Evolutionary conservation across 2,113 vertebrate genomes (phyloP), one percentile per base, ranked within the genome.

Genomic region (Regulus satrapa): DNA sequence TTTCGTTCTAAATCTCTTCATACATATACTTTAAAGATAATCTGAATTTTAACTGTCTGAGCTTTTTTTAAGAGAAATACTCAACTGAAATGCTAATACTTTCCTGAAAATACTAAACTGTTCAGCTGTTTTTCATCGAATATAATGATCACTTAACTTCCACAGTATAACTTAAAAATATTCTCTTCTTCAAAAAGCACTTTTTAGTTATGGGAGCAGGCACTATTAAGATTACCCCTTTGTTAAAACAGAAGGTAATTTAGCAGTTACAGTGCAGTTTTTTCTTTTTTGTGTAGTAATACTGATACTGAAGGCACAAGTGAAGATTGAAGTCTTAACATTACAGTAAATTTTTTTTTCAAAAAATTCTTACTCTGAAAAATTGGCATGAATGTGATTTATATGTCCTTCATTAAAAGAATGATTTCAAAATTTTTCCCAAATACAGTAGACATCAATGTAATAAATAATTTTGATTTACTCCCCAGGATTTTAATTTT

Each of bases 271-370:
- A 90, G 68, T 48, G 40, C 24, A 3, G 2, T 87, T 93, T 97
- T 97, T 88, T 93, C 78, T 84, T 83, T 61, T 90, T 89, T 85
- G 12, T 81, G 20, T 16, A 67, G 56, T 91, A 96, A 85, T 95
- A 74, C 31, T 95, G 66, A 56, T 87, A 49, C 81, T 88, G 59
- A 88, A 80, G 29, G 48, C 38, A 36, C 8, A 76, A 94, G 38
- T 58, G 61, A 97, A 91, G 80, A 95, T 63, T 91, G 86, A 93
- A 96, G 64, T 52, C 84, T 92, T 78, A 69, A 49, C 69, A 52
- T 94, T 38, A 85, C 43, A 97, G 69, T 89, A 97, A 90, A 98
- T 94, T 84, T 89, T 17, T 81, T 96, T 95, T 96, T 51, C 32
- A 88, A 90, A 91, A 91, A 95, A 77, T 46, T 54, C 36, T 12